phyloP scores from a whole-genome alignment of 2,113 vertebrate genomes.

The Suncus etruscus region DNA sequence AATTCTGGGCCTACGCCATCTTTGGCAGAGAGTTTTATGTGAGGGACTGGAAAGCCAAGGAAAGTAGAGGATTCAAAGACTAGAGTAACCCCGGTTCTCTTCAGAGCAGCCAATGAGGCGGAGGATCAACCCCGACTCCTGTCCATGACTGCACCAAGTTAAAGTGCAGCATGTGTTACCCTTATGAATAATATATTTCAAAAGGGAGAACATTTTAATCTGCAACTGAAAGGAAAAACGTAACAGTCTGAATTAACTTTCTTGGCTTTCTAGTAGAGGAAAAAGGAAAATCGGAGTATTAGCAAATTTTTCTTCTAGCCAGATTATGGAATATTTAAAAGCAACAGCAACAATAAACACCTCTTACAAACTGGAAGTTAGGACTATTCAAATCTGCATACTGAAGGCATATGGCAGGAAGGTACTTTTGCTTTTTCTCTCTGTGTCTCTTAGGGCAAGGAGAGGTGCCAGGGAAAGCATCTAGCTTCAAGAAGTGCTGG shows the following conservation, averaged over 20 bases:
- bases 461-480: slow-evolving; percentile 64
- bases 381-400: slow-evolving; percentile 8
- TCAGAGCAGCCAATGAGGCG: neutral
- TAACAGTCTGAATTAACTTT: slow-evolving; percentile 62
- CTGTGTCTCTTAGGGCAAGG: slow-evolving; percentile 46
- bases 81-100: neutral
- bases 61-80: slow-evolving; percentile 21
- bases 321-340: slow-evolving; percentile 67
- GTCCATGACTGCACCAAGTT: neutral
- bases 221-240: slow-evolving; percentile 63
- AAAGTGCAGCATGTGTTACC: slow-evolving; percentile 4
- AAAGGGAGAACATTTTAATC: slow-evolving; percentile 57
- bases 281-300: slow-evolving; percentile 66
- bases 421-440: neutral
- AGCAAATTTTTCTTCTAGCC: slow-evolving; percentile 55
- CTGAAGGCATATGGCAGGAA: slow-evolving; percentile 40
- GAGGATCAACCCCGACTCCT: neutral
- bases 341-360: slow-evolving; percentile 54
- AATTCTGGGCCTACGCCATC: slow-evolving; percentile 1
- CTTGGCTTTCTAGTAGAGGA: slow-evolving; percentile 62
- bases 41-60: slow-evolving; percentile 20
- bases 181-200: slow-evolving; percentile 78
- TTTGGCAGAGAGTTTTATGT: slow-evolving; percentile 50
- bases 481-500: slow-evolving; percentile 53
- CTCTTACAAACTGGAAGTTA: slow-evolving; percentile 56